These are phyloP conservation scores for Odontomachus brunneus DNA, from an alignment of 1,140 invertebrate species.

Conservation along the genomic window DNA sequence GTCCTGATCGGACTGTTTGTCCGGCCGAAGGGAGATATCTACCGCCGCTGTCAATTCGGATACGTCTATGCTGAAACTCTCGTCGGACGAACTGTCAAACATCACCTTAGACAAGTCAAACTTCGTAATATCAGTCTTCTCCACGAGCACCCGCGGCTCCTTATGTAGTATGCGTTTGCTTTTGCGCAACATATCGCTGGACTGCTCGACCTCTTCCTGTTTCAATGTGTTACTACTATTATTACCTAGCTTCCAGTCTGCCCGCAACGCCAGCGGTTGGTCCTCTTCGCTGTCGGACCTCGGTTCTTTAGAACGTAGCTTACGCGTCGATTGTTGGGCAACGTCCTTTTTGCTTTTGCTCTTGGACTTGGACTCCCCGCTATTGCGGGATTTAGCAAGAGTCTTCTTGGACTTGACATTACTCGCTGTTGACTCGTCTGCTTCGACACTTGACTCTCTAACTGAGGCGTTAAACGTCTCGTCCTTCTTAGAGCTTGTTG, in stretches of 20 bases:
- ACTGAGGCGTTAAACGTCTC: neutral
- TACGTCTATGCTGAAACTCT: constrained; percentile 80
- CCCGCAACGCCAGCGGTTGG: constrained; percentile 63
- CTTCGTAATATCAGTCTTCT: constrained; percentile 76
- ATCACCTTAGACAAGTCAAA: constrained; percentile 74
- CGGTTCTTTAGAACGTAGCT: constrained; percentile 57
- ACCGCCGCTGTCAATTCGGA: constrained; percentile 76
- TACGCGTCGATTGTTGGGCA: neutral
- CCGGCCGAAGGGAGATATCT: constrained; percentile 79
- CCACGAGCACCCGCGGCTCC: constrained; percentile 76
- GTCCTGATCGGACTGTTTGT: constrained; percentile 65
- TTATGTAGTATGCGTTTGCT: constrained; percentile 68
- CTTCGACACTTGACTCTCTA: constrained; percentile 35
- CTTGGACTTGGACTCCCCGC: constrained; percentile 3
- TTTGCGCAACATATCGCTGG: constrained; percentile 21
- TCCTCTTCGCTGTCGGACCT: constrained; percentile 73
- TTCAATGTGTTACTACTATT: neutral
- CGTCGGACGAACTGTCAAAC: constrained; percentile 82
- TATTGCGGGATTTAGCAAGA: neutral
- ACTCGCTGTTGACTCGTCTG: constrained; percentile 8
- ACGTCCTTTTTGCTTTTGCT: neutral
- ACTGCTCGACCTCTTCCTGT: constrained; percentile 45
- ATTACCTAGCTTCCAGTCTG: constrained; percentile 7
- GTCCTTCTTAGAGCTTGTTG: constrained; percentile 35
- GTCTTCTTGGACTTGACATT: constrained; percentile 17